Evolutionary conservation across 1,140 invertebrate species (phyloP), one percentile per base, ranked within the genome.

Genomic region (Propsilocerus akamusi): DNA sequence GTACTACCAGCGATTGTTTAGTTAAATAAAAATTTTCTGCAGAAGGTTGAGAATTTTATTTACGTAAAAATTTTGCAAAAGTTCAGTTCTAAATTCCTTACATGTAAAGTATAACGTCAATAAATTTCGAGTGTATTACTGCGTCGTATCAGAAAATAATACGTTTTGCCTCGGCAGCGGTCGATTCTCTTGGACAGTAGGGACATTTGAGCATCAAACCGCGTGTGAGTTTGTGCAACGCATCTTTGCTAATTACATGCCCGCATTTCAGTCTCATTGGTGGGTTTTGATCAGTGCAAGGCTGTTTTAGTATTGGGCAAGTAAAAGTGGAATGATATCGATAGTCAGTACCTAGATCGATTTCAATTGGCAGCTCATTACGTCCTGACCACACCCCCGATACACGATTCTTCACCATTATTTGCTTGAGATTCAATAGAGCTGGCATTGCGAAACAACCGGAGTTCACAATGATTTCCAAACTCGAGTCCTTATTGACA

Each of bases 281-380:
- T 22, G 89, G 89, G 71, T 93, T 93, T 37, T 71, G 72, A 57
- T 92, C 86, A 11, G 83, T 85, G 51, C 81, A 84, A 62, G 91
- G 87, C 64, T 90, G 84, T 51, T 86, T 75, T 23, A 94, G 67
- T 59, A 94, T 93, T 4, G 89, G 89, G 66, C 89, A 93, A 0
- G 87, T 86, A 67, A 94, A 94, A 49, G 90, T 79, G 22, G 87
- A 91, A 67, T 93, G 89, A 59, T 8, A 41, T n/a, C 34, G 14
- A 41, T 17, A 41, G 8, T 41, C 34, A 1, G 34, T 3, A 2
- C 84, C 85, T 10, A 90, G 66, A 57, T 90, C 85, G 55, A 92
- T 89, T 68, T 89, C 86, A 63, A 92, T 88, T 84, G 87, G 87
- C 56, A 91, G 68, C 72, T 91, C 87, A 62, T 89, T 85, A 65